Evolutionary conservation across 2,113 vertebrate genomes (phyloP), one percentile per base, ranked within the genome.

Genomic region (Ammodytes dubius): DNA sequence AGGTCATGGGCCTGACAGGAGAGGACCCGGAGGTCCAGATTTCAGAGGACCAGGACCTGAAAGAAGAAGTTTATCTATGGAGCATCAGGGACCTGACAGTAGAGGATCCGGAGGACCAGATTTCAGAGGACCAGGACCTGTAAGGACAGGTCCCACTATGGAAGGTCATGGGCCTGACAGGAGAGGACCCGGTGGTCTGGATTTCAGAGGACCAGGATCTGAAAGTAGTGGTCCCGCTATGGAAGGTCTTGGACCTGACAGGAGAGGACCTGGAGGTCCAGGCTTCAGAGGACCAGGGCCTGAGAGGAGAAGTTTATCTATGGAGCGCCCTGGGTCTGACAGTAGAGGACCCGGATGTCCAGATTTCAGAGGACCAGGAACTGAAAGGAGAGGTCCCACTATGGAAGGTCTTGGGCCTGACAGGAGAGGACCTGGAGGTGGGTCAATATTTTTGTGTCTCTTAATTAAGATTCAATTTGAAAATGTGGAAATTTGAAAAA

Each of bases 51-150:
- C 37, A 45, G 57, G 39, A 12, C 10, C 50, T 59, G 12, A n/a
- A n/a, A 68, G 35, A 2, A 6, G 53, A 77, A 46, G 43, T 19
- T 8, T n/a, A 35, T 8, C 17, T 39, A 27, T 73, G n/a, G 45
- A 58, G 8, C 5, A 15, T 47, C 75, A n/a, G 14, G 45, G 63
- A 12, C 49, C 43, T 56, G 49, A 50, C 3, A 58, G 49, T 5
- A 75, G 52, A 57, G 58, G 49, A n/a, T 49, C 10, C 1, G 53
- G n/a, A 37, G 37, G 13, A 50, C 37, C 76, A 59, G 47, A 82
- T 79, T 77, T 86, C 39, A 70, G 52, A 15, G 66, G 50, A 8
- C 40, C 39, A 42, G 75, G 49, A n/a, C 45, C 27, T 77, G 77
- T 73, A 71, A 78, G 35, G 7, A 69, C 45, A 50, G 40, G 61